Evolutionary conservation across 2,113 vertebrate genomes (phyloP).

Genomic region (Stegostoma tigrinum): DNA sequence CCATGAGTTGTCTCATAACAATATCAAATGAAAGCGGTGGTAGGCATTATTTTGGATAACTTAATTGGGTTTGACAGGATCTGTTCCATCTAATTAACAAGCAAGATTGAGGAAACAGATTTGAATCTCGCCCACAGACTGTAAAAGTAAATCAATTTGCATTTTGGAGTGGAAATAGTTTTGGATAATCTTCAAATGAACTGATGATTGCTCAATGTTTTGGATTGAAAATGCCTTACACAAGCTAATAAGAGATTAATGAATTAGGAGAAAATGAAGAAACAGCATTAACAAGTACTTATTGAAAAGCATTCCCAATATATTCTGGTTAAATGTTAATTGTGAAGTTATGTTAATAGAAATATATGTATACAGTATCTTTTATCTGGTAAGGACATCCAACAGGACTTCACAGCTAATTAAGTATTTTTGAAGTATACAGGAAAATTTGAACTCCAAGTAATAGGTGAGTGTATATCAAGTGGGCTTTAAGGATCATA

Average conservation of each 20-base stretch:
- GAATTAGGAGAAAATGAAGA: neutral
- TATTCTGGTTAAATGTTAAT: neutral
- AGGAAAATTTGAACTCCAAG: neutral
- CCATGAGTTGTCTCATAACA: neutral
- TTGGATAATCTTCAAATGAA: neutral
- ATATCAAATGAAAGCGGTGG: neutral
- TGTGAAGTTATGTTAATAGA: neutral
- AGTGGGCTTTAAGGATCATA: neutral
- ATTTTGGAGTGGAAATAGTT: neutral
- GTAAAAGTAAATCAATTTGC: neutral
- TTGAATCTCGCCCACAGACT: neutral
- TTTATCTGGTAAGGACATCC: neutral
- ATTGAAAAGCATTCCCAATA: neutral
- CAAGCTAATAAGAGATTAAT: neutral
- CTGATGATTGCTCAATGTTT: neutral
- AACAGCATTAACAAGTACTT: neutral
- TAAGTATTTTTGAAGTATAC: neutral
- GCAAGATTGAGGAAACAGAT: neutral
- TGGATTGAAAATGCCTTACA: neutral
- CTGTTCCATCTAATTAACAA: slow-evolving; percentile 14
- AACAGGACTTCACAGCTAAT: neutral
- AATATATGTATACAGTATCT: neutral
- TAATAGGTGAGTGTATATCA: neutral
- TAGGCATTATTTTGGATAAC: neutral
- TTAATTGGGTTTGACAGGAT: slow-evolving; percentile 10